Evolutionary conservation across 2,113 vertebrate genomes (phyloP), one percentile per base, ranked within the genome.

Genomic region (Gallinago paraguaiae): DNA sequence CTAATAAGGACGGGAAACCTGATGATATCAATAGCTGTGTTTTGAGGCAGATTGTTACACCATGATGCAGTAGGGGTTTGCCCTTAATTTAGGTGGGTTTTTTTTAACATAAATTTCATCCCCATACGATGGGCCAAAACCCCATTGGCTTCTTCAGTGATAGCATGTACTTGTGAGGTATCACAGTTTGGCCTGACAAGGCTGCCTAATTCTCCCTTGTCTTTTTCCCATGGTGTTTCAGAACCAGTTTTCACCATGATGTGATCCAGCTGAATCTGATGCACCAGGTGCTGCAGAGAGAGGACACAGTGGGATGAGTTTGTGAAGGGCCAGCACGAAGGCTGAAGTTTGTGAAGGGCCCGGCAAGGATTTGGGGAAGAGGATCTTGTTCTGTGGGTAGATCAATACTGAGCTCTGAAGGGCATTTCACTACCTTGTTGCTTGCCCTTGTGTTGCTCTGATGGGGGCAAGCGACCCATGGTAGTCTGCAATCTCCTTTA

Each of bases 161-260:
- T 46, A 19, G 5, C 17, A 25, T 7, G 16, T 82, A 39, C 65
- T 81, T 92, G 56, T 71, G 71, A 51, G 31, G 17, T 51, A 16
- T 19, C 57, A 61, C 57, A 45, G 85, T 89, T n/a, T 37, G 24
- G 13, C 56, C 53, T 71, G 35, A 46, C 18, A 72, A 60, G 23
- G 53, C 61, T 76, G 8, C 13, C 53, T 79, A 19, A 31, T 79
- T 6, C 33, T 4, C 6, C 8, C 4, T 24, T 39, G 39, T 39
- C 11, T 39, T 39, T 39, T 11, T 39, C 39, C 39, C 39, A 39
- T 39, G 1, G 1, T 63, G 22, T 20, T 54, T 82, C 48, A 45
- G 67, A 45, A 20, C 31, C 30, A 6, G 4, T 93, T 70, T 24
- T 57, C 25, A 48, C 2, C 10, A 23, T 0, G 0, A 2, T 86